Conservation (phyloP, 2,888 invertebrate genomes). For the Volucella zonaria region DNA sequence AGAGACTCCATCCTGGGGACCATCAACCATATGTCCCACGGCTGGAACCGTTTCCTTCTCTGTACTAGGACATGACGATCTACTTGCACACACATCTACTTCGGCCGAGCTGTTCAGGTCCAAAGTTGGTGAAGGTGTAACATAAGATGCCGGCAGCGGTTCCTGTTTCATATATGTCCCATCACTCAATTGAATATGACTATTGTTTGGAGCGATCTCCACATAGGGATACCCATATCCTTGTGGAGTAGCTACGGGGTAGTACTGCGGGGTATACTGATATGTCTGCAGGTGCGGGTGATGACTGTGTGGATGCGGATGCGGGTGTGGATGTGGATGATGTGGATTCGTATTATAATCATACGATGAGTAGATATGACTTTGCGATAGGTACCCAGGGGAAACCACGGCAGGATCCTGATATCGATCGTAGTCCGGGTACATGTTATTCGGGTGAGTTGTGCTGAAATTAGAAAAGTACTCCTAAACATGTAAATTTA, state of each 20-base stretch:
- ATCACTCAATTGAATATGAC: constrained; percentile 46
- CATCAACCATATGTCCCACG: neutral
- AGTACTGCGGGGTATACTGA: constrained; percentile 72
- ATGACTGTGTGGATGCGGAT: constrained; percentile 73
- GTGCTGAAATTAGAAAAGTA: constrained; percentile 74
- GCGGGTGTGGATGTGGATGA: constrained; percentile 69
- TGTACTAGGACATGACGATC: constrained; percentile 75
- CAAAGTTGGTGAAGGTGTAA: constrained; percentile 81
- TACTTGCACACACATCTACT: constrained; percentile 77
- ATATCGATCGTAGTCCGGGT: constrained; percentile 73
- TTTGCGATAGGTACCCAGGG: constrained; percentile 76
- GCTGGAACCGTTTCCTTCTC: constrained; percentile 64
- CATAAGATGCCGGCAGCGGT: constrained; percentile 79
- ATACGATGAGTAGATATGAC: constrained; percentile 75
- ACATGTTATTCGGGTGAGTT: constrained; percentile 68
- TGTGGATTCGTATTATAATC: constrained; percentile 73
- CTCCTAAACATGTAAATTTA: constrained; percentile 19
- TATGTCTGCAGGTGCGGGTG: constrained; percentile 68
- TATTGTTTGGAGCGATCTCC: constrained; percentile 36
- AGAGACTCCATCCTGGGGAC: constrained; percentile 62
- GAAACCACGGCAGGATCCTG: constrained; percentile 76
- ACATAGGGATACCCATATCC: constrained; percentile 62
- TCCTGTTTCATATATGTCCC: constrained; percentile 77
- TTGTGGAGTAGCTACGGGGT: constrained; percentile 70
- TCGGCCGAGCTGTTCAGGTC: constrained; percentile 81